These are phyloP conservation scores for Mus spretus DNA, from an alignment of 2,797 vertebrate species.

Conservation along the genomic window DNA sequence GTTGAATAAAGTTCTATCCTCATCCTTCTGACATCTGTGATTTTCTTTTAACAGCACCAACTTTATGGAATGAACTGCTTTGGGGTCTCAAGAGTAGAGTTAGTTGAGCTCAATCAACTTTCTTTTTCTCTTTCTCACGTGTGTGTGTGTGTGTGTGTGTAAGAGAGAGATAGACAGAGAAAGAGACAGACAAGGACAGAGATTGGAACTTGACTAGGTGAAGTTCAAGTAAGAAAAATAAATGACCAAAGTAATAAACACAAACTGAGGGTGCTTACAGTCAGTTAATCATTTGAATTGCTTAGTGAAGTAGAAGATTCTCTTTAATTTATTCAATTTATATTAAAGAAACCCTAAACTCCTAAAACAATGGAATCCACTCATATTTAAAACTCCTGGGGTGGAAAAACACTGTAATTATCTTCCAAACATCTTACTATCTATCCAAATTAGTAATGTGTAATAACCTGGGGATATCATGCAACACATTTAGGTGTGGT, in stretches of 20 bases:
- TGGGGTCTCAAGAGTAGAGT: background rate
- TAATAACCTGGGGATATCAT: background rate
- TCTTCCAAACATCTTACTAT: background rate
- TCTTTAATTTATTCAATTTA: background rate
- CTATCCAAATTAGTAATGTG: background rate
- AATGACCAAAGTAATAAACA: background rate
- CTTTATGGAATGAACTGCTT: background rate
- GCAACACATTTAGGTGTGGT: background rate
- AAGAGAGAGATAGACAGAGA: background rate
- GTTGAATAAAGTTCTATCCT: background rate
- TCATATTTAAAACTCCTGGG: slow-evolving; percentile 3
- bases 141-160: background rate
- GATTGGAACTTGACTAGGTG: background rate
- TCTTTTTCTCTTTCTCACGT: background rate
- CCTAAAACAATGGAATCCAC: background rate
- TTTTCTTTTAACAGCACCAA: background rate
- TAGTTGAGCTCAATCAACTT: background rate
- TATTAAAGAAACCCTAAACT: background rate
- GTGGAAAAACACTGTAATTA: slow-evolving; percentile 1
- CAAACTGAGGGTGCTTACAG: background rate
- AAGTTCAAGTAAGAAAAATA: background rate
- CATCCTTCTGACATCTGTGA: background rate
- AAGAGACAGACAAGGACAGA: background rate
- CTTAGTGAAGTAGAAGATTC: background rate
- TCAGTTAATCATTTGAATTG: background rate